phyloP scores from a whole-genome alignment of 2,797 vertebrate species.

The Pangasius mekongensis region DNA sequence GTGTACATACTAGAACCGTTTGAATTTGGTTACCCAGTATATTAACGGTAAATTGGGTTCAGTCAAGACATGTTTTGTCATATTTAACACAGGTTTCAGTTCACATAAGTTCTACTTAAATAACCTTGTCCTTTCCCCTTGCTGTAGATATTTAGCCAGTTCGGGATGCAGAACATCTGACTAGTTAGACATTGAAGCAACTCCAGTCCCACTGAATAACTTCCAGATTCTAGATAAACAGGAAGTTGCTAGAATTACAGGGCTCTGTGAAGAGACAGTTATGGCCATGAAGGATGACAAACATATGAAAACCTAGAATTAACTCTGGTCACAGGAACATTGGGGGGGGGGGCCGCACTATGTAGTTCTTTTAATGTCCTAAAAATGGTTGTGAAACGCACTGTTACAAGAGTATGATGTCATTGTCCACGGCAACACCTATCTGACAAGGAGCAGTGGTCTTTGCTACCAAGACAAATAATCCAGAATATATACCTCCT shows the following conservation, averaged over 20 bases:
- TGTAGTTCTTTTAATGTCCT: neutral
- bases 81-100: neutral
- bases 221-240: conserved; percentile 55
- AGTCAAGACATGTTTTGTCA: neutral
- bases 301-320: conserved; percentile 15
- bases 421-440: neutral
- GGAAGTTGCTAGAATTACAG: conserved; percentile 54
- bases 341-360: too few relatives aligned
- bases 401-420: neutral
- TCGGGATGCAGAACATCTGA: conserved; percentile 17
- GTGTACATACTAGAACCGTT: neutral
- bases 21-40: conserved; percentile 26
- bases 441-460: neutral
- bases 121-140: neutral
- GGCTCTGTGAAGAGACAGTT: conserved; percentile 34
- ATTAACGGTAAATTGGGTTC: neutral
- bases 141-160: neutral
- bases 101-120: neutral
- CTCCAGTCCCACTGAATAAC: conserved; percentile 39
- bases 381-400: neutral
- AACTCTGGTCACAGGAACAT: conserved; percentile 1
- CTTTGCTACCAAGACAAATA: neutral
- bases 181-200: conserved; percentile 13
- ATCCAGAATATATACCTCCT: neutral
- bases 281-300: conserved; percentile 47